Evolutionary conservation across 2,797 vertebrate genomes (phyloP).

Genomic region (Semaprochilodus insignis): DNA sequence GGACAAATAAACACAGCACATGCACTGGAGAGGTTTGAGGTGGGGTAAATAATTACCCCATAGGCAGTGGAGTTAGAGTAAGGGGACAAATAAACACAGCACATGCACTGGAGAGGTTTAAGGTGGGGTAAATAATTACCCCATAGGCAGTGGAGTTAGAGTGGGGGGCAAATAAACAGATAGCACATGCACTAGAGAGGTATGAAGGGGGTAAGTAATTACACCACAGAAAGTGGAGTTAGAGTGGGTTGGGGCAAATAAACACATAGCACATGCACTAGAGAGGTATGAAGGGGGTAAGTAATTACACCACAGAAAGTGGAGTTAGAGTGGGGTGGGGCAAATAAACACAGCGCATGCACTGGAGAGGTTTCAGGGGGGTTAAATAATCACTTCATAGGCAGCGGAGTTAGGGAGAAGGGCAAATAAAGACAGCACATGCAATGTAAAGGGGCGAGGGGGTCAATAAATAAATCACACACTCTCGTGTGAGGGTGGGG

Average conservation of each 20-base stretch:
- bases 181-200: not conserved
- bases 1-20: not conserved
- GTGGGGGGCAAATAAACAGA: not conserved
- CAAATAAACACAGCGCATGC: not conserved
- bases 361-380: too few species aligned
- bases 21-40: not conserved
- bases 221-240: not conserved
- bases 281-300: not conserved
- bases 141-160: not conserved
- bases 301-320: not conserved
- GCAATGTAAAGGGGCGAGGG: not conserved
- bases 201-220: not conserved
- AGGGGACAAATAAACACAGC: too few species aligned
- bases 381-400: not conserved
- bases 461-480: not conserved
- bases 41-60: too few species aligned
- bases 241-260: not conserved
- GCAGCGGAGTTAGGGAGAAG: not conserved
- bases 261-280: not conserved
- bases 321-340: not conserved
- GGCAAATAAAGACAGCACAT: not conserved
- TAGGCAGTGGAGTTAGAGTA: not conserved
- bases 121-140: not conserved
- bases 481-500: not conserved
- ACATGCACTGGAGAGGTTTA: not conserved